phyloP scores from a whole-genome alignment of 2,113 vertebrate species.

The Smithornis capensis region DNA sequence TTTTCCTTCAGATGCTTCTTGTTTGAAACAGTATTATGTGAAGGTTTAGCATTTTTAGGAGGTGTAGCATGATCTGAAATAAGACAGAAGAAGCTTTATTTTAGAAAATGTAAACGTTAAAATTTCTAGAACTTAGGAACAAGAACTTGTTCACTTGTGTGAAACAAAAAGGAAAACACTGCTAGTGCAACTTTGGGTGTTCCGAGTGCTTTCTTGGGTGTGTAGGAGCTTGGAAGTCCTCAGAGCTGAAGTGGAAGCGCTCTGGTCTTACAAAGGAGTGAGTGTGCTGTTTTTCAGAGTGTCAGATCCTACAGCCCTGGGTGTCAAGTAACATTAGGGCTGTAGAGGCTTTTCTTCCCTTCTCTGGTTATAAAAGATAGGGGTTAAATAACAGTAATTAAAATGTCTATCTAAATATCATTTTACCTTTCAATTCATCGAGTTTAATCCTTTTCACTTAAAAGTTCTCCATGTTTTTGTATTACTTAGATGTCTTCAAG shows the following conservation, averaged over 20 bases:
- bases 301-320: not conserved
- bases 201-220: rapidly evolving
- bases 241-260: not conserved
- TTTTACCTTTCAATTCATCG: not conserved
- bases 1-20: not conserved
- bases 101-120: not conserved
- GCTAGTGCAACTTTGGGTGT: not conserved
- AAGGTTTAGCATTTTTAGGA: not conserved
- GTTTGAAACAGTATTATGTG: not conserved
- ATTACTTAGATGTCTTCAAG: not conserved
- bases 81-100: not conserved
- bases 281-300: not conserved
- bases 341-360: not conserved
- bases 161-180: not conserved
- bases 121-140: not conserved
- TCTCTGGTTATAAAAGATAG: not conserved
- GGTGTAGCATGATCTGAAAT: not conserved
- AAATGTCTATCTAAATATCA: not conserved
- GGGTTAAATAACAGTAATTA: not conserved
- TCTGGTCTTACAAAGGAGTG: not conserved
- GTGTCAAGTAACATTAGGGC: not conserved
- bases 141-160: not conserved
- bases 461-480: not conserved
- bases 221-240: not conserved
- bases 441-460: not conserved